These are phyloP conservation scores for Thamnaconus septentrionalis DNA, from an alignment of 2,113 vertebrate species.

Conservation along the genomic window DNA sequence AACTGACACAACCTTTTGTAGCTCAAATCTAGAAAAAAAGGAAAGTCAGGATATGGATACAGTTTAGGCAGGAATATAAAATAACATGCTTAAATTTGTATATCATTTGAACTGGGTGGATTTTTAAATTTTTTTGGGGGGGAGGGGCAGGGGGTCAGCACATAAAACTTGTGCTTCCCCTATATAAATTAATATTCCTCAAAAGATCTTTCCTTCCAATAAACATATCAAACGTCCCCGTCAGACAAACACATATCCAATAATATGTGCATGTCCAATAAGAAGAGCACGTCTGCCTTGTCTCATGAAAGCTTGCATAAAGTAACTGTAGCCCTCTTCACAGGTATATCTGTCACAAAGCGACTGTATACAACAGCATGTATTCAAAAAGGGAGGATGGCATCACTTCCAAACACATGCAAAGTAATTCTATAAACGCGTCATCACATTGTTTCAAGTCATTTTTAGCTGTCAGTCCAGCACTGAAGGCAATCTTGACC, in stretches of 20 bases:
- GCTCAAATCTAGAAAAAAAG: slow-evolving; percentile 13
- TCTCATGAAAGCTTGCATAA: slow-evolving; percentile 1
- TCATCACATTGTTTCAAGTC: background rate
- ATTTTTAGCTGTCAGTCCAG: background rate
- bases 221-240: background rate
- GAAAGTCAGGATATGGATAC: background rate
- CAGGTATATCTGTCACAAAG: background rate
- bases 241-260: slow-evolving; percentile 3
- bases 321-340: slow-evolving; percentile 1
- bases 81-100: too few relatives aligned
- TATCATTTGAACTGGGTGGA: background rate
- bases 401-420: slow-evolving; percentile 41
- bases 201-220: background rate
- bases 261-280: background rate
- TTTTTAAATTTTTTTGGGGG: slow-evolving; percentile 1
- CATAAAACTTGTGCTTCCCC: background rate
- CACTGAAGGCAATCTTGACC: background rate
- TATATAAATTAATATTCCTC: slow-evolving; percentile 11
- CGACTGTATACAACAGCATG: background rate
- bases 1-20: slow-evolving; percentile 33
- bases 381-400: slow-evolving; percentile 18
- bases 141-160: too few relatives aligned
- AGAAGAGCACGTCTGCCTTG: background rate
- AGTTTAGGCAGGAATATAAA: too few relatives aligned
- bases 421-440: slow-evolving; percentile 18